Conservation (phyloP, 2,113 vertebrate genomes). For the Dipodomys stephensi region DNA sequence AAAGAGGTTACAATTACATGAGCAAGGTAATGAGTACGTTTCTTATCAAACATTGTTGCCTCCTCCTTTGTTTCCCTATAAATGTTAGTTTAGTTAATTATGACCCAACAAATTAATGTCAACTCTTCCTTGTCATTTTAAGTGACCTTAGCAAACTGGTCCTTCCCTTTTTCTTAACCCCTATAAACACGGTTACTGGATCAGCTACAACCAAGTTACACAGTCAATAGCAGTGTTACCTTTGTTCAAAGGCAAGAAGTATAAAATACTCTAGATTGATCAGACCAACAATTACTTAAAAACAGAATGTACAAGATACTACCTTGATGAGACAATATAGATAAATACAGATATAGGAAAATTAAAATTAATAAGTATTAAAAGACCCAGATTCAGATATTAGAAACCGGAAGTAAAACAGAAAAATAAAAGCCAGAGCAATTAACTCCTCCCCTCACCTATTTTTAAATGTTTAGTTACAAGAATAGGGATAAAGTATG, state of each 20-base stretch:
- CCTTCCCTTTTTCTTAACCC: background rate
- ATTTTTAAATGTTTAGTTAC: no score
- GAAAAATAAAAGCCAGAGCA: no score
- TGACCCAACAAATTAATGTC: background rate
- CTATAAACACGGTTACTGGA: background rate
- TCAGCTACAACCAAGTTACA: conserved; percentile 16
- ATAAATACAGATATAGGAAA: no score
- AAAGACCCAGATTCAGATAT: no score
- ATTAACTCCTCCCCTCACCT: no score
- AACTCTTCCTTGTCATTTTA: background rate
- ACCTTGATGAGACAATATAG: no score
- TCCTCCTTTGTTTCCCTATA: background rate
- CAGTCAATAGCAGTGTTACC: background rate
- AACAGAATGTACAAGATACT: background rate
- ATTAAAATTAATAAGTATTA: no score
- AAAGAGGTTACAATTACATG: no score
- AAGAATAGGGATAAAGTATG: no score
- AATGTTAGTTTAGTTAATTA: conserved; percentile 34
- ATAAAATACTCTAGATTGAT: background rate
- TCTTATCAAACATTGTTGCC: no score
- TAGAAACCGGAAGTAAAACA: no score
- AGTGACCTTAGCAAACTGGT: conserved; percentile 22
- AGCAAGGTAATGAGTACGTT: no score
- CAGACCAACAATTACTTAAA: conserved; percentile 7
- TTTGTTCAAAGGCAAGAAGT: background rate